Percentiles rank a stretch among this genome's conserved stretches.
Conservation (phyloP, 35 echinoderm and acorn worm species). For the Antedon bifida region DNA sequence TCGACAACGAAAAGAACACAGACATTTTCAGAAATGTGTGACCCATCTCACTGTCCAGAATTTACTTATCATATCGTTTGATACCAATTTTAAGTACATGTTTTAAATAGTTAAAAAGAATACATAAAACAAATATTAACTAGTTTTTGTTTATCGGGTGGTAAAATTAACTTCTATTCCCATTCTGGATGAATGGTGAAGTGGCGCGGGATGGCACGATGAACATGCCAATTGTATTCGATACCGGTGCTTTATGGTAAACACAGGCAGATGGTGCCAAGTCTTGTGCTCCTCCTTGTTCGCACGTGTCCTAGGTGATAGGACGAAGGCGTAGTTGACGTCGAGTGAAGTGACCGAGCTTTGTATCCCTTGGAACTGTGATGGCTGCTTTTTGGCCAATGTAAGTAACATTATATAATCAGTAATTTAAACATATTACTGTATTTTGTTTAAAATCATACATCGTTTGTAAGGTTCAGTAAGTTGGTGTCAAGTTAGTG, state of each 20-base stretch:
- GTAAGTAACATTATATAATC: neutral
- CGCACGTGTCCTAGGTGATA: slow-evolving; percentile 66
- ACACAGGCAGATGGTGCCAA: slow-evolving; percentile 87
- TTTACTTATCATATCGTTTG: no score
- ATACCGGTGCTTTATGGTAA: slow-evolving; percentile 54
- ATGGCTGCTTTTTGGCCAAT: neutral
- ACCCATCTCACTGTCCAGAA: no score
- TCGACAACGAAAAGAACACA: no score
- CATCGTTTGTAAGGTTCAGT: no score
- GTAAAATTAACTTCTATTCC: slow-evolving; percentile 30
- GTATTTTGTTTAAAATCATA: no score
- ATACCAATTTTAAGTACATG: neutral
- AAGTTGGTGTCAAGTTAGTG: no score
- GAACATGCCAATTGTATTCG: slow-evolving; percentile 83
- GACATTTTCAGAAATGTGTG: no score
- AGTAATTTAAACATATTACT: no score
- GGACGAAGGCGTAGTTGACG: slow-evolving; percentile 24
- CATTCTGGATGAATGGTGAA: slow-evolving; percentile 99
- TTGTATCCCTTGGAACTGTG: slow-evolving; percentile 12
- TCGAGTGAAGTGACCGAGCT: slow-evolving; percentile 20
- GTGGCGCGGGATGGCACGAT: slow-evolving; percentile 62
- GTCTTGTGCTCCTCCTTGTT: slow-evolving; percentile 67
- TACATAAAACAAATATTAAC: neutral
- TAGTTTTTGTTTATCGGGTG: neutral
- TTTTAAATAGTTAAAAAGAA: neutral